phyloP scores from a whole-genome alignment of 1,140 invertebrate genomes.

The Prorops nasuta region DNA sequence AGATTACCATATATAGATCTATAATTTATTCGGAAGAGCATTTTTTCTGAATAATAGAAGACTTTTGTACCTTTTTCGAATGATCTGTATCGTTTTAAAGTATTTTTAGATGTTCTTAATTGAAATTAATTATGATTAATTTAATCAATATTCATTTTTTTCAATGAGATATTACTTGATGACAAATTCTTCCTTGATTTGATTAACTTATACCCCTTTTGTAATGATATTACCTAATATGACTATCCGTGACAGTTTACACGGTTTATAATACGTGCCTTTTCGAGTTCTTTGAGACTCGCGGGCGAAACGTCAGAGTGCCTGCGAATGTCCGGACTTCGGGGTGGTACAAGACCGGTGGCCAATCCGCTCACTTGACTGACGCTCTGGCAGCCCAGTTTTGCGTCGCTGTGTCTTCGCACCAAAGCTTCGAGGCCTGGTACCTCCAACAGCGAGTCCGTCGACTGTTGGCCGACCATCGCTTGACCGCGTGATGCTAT shows the following conservation, averaged over 20 bases:
- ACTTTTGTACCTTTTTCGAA: too few relatives aligned
- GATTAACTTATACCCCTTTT: too few relatives aligned
- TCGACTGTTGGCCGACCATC: slow-evolving; percentile 69
- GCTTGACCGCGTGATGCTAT: slow-evolving; percentile 70
- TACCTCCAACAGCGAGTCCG: slow-evolving; percentile 75
- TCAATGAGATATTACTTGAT: too few relatives aligned
- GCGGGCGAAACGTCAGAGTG: slow-evolving; percentile 83
- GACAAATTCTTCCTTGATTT: too few relatives aligned
- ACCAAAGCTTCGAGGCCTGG: slow-evolving; percentile 73
- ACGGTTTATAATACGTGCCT: too few relatives aligned
- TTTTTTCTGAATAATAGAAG: background rate
- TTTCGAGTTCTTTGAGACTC: slow-evolving; percentile 79
- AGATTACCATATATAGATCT: slow-evolving; percentile 46
- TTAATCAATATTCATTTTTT: too few relatives aligned
- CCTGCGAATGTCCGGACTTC: slow-evolving; percentile 73
- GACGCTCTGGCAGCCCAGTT: slow-evolving; percentile 61
- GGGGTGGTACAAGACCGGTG: slow-evolving; percentile 68
- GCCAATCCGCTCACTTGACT: slow-evolving; percentile 49
- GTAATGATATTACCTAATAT: too few relatives aligned
- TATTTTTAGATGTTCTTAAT: too few relatives aligned
- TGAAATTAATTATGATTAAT: too few relatives aligned
- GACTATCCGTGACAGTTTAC: too few relatives aligned
- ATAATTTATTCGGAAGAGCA: slow-evolving; percentile 17
- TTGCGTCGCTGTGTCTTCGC: slow-evolving; percentile 75
- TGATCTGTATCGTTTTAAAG: too few relatives aligned